Evolutionary conservation across 2,113 vertebrate species (phyloP).

Genomic region (Ceyx melanurus): DNA sequence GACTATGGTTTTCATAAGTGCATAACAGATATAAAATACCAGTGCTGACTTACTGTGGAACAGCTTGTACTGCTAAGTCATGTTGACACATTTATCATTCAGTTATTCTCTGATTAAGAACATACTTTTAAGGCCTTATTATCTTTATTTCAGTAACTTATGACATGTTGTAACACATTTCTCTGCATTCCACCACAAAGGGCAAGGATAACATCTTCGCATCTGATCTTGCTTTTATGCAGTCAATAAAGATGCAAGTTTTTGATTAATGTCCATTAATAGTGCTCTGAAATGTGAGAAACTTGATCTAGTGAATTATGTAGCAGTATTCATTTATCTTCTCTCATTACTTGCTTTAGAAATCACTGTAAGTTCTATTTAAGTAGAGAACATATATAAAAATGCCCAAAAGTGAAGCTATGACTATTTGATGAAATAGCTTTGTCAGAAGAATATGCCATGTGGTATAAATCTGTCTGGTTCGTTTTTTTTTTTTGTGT

Average conservation of each 20-base stretch:
- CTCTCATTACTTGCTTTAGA: background rate
- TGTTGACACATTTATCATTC: background rate
- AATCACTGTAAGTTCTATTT: background rate
- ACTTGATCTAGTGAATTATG: background rate
- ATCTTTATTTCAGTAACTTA: background rate
- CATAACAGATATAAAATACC: background rate
- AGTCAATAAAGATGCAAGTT: background rate
- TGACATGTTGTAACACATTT: background rate
- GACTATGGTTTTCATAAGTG: background rate
- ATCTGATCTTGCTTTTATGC: background rate
- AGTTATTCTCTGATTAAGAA: background rate
- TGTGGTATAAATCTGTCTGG: conserved; percentile 6
- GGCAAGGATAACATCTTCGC: background rate
- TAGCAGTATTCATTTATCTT: background rate
- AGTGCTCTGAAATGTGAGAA: background rate
- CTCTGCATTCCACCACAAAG: background rate
- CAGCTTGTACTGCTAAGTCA: background rate
- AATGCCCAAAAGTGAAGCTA: background rate
- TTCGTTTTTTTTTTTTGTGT: background rate
- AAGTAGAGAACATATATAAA: background rate
- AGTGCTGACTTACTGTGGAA: background rate
- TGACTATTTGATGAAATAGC: background rate
- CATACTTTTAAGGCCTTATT: background rate
- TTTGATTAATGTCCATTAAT: background rate
- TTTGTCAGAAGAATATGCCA: conserved; percentile 34